These are phyloP conservation scores for Nomia melanderi DNA, from an alignment of 1,140 invertebrate genomes.

Conservation along the genomic window DNA sequence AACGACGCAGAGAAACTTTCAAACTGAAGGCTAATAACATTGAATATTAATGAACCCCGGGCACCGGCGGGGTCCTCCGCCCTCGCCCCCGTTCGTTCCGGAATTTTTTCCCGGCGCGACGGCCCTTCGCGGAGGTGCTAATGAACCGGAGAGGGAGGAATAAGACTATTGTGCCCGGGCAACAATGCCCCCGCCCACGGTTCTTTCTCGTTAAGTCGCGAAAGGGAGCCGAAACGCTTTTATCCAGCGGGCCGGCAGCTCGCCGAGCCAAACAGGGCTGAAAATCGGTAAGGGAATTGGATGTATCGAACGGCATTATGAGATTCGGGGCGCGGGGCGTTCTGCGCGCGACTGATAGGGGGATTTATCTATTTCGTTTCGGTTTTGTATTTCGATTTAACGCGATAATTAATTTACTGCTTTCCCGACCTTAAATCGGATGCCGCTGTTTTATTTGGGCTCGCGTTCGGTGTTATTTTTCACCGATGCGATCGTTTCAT, in stretches of 20 bases:
- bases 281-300: slow-evolving; percentile 9
- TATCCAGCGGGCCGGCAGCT: not conserved
- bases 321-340: not conserved
- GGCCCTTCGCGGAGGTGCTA: slow-evolving; percentile 1
- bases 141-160: slow-evolving; percentile 17
- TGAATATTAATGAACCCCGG: slow-evolving; percentile 32
- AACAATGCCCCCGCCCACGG: slow-evolving; percentile 7
- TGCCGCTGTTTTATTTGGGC: no score
- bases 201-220: not conserved
- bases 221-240: slow-evolving; percentile 14
- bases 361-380: not conserved
- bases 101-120: not conserved
- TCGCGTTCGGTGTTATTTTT: no score
- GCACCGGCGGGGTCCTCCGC: no score
- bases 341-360: not conserved
- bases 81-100: no score
- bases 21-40: slow-evolving; percentile 18
- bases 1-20: not conserved
- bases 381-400: no score
- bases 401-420: no score
- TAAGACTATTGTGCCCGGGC: slow-evolving; percentile 15
- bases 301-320: not conserved
- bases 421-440: no score
- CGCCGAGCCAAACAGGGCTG: no score
- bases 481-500: no score